A percentile compares a stretch with the other conserved stretches of the same genome.
These are phyloP conservation scores for Spodoptera picta DNA, from an alignment of 2,888 invertebrate genomes.

Conservation along the genomic window DNA sequence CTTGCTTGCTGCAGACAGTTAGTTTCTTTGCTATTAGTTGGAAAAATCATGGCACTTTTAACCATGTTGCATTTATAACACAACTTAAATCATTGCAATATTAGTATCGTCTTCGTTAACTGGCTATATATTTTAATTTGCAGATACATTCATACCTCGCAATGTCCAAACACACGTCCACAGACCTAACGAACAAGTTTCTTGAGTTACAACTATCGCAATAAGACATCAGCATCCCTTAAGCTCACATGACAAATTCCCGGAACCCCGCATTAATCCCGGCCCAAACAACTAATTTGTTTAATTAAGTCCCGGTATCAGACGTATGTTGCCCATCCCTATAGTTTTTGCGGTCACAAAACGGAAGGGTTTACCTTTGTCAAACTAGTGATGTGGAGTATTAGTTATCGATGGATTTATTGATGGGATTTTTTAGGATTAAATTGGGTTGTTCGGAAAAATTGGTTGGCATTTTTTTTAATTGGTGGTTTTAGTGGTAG, in stretches of 20 bases:
- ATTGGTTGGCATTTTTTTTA: no score
- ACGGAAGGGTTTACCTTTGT: conserved; percentile 63
- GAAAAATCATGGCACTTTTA: no score
- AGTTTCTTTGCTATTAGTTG: no score
- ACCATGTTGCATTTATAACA: no score
- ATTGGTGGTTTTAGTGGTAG: no score
- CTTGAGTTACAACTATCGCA: conserved; percentile 21
- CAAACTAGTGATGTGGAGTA: conserved; percentile 40
- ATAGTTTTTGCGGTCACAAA: conserved; percentile 68
- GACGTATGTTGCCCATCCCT: conserved; percentile 64
- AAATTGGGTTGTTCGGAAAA: not conserved
- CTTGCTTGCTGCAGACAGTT: no score
- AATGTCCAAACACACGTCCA: no score
- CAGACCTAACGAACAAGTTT: not conserved
- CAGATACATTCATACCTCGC: no score
- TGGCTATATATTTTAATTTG: no score
- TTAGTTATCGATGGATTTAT: conserved; percentile 14
- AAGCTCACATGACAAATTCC: conserved; percentile 46
- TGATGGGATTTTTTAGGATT: not conserved
- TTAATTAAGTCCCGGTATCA: conserved; percentile 67
- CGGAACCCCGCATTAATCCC: conserved; percentile 45
- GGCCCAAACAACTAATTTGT: conserved; percentile 65
- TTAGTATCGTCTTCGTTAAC: no score
- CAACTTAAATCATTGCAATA: no score
- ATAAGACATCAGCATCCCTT: conserved; percentile 14